phyloP scores from a whole-genome alignment of 2,113 vertebrate genomes.

The Neodontobutis hainanensis region DNA sequence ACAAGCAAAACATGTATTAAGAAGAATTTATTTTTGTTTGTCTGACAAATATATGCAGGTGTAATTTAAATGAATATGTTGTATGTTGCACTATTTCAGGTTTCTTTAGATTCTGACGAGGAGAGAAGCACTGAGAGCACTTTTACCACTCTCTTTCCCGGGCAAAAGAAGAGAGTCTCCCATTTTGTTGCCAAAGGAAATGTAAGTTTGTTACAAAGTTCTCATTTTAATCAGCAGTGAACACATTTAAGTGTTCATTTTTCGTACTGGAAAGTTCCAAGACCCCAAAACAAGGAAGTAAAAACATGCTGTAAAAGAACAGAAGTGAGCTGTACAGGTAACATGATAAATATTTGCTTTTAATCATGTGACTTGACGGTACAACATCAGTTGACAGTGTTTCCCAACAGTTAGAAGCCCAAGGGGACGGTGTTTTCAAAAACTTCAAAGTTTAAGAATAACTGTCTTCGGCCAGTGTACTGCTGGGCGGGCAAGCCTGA shows the following conservation, averaged over 20 bases:
- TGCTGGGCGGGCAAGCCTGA: no score
- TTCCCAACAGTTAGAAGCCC: no score
- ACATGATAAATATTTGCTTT: no score
- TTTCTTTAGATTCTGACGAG: constrained; percentile 70
- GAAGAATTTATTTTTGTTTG: no score
- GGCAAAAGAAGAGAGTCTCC: constrained; percentile 95
- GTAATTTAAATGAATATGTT: background rate
- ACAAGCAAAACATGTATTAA: constrained; percentile 87
- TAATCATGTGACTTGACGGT: no score
- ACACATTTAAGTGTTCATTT: background rate
- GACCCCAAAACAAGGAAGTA: background rate
- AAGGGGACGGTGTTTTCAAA: no score
- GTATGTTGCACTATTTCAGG: constrained; percentile 52
- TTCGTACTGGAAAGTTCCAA: background rate
- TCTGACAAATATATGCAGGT: no score
- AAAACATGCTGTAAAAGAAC: background rate
- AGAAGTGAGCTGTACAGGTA: background rate
- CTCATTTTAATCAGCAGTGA: background rate
- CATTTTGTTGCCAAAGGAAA: constrained; percentile 87
- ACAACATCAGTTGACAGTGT: no score
- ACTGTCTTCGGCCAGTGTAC: no score
- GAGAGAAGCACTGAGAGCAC: constrained; percentile 78
- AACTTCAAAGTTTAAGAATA: no score
- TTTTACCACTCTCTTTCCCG: constrained; percentile 89
- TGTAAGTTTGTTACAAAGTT: constrained; percentile 74